Percentiles rank a stretch among this genome's conserved stretches.
Evolutionary conservation across 2,797 vertebrate genomes (phyloP).

Genomic region (Corythornis leucogaster): DNA sequence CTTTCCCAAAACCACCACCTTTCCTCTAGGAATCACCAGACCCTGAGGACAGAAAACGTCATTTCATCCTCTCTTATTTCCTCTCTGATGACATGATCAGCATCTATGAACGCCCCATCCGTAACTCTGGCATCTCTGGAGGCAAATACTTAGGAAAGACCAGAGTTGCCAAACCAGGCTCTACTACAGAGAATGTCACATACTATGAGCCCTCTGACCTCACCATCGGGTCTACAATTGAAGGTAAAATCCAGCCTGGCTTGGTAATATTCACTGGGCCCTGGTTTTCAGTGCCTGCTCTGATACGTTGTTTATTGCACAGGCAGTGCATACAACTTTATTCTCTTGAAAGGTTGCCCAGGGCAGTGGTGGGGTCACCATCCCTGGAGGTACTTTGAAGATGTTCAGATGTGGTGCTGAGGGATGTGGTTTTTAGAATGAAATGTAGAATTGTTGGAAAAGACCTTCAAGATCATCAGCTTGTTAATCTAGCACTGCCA

Average conservation of each 20-base stretch:
- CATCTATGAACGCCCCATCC: slow-evolving; percentile 87
- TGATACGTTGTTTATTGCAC: background rate
- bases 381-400: background rate
- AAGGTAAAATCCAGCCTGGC: slow-evolving; percentile 79
- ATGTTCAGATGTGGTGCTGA: background rate
- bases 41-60: slow-evolving; percentile 81
- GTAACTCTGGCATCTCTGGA: slow-evolving; percentile 88
- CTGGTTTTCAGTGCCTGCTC: background rate
- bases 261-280: background rate
- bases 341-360: background rate
- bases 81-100: slow-evolving; percentile 87
- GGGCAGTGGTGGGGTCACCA: background rate
- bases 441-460: background rate
- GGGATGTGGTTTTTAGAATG: background rate
- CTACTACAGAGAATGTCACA: slow-evolving; percentile 75
- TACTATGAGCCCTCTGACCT: slow-evolving; percentile 91
- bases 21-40: slow-evolving; percentile 85
- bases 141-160: slow-evolving; percentile 89
- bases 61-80: slow-evolving; percentile 89
- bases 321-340: background rate
- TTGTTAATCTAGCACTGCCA: background rate
- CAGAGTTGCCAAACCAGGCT: slow-evolving; percentile 85
- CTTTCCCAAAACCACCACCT: background rate
- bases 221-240: slow-evolving; percentile 85
- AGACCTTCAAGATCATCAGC: background rate